Conservation (phyloP, 1,140 invertebrate genomes). For the Chlorops oryzae region DNA sequence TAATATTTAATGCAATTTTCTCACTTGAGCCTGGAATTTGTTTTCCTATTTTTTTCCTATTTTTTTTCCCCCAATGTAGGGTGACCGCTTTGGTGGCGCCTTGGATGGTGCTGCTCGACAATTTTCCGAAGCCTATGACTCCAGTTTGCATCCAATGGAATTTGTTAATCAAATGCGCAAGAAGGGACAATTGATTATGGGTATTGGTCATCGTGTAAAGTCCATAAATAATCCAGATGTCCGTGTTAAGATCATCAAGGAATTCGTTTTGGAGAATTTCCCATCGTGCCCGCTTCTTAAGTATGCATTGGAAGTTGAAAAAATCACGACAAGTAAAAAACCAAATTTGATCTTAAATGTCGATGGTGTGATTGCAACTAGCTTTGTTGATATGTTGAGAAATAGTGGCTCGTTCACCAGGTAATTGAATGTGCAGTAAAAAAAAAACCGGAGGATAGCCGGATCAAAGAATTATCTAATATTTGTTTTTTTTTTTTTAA, state of each 20-base stretch:
- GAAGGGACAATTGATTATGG: slow-evolving; percentile 97
- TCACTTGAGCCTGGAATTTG: background rate
- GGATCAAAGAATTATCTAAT: background rate
- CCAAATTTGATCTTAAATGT: slow-evolving; percentile 99
- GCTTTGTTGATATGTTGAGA: slow-evolving; percentile 94
- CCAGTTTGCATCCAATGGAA: slow-evolving; percentile 91
- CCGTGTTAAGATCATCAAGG: slow-evolving; percentile 92
- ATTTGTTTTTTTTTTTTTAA: slow-evolving; percentile 4
- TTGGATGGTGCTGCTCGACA: slow-evolving; percentile 92
- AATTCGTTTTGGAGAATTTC: slow-evolving; percentile 91
- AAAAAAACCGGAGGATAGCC: background rate
- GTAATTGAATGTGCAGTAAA: slow-evolving; percentile 45
- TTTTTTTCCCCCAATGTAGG: no score
- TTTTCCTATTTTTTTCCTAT: background rate
- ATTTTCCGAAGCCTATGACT: slow-evolving; percentile 93
- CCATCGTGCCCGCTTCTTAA: slow-evolving; percentile 85
- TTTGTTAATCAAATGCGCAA: slow-evolving; percentile 98
- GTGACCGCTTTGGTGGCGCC: slow-evolving; percentile 97
- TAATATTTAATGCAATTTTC: background rate
- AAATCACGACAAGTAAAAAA: slow-evolving; percentile 98
- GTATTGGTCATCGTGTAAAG: slow-evolving; percentile 96
- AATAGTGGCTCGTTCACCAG: slow-evolving; percentile 88
- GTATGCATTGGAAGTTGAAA: slow-evolving; percentile 96
- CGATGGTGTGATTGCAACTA: slow-evolving; percentile 94
- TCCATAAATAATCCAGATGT: slow-evolving; percentile 99